These are phyloP conservation scores for Cataglyphis cursor DNA, from an alignment of 2,888 invertebrate genomes.

Conservation along the genomic window DNA sequence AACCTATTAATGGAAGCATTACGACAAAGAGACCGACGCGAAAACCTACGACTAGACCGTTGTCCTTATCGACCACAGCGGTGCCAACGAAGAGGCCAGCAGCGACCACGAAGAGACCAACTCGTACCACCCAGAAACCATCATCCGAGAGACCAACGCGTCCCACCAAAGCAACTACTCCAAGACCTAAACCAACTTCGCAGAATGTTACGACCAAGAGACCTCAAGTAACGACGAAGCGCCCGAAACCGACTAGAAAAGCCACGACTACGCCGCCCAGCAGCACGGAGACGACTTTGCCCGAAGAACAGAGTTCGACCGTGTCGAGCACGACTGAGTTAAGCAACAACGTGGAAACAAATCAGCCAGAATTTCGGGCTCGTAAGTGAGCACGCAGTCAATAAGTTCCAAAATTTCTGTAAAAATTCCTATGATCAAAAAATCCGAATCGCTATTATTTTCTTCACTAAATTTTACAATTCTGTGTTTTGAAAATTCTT, in stretches of 20 bases:
- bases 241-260: constrained; percentile 86
- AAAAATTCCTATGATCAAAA: constrained; percentile 16
- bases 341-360: constrained; percentile 84
- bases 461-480: constrained; percentile 10
- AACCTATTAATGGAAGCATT: constrained; percentile 62
- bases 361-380: constrained; percentile 81
- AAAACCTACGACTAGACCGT: constrained; percentile 70
- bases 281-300: constrained; percentile 70
- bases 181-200: constrained; percentile 65
- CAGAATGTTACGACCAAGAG: constrained; percentile 72
- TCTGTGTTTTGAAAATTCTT: not conserved
- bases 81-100: constrained; percentile 74
- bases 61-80: constrained; percentile 75
- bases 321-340: constrained; percentile 53
- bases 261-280: constrained; percentile 76
- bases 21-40: constrained; percentile 77
- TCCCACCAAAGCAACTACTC: constrained; percentile 70
- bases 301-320: constrained; percentile 61
- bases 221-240: constrained; percentile 78
- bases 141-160: constrained; percentile 75
- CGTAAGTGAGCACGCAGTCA: constrained; percentile 74
- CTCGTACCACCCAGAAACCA: constrained; percentile 72
- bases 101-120: constrained; percentile 77
- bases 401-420: constrained; percentile 23
- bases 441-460: constrained; percentile 26